phyloP scores from a whole-genome alignment of 2,113 vertebrate species.

The Gulo gulo region DNA sequence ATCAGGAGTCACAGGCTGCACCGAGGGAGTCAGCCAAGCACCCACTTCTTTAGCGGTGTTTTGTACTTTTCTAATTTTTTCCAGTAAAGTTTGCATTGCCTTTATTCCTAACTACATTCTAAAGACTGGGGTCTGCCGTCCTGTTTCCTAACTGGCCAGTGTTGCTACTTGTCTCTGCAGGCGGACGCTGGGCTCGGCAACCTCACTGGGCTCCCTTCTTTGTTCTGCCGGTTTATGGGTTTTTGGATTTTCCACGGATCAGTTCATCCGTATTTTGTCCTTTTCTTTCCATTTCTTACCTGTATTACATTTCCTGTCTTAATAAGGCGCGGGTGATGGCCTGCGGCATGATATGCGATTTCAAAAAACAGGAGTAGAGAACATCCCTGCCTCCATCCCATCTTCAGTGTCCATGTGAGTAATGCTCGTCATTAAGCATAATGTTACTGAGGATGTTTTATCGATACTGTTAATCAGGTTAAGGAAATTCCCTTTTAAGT shows the following conservation, averaged over 20 bases:
- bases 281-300: neutral
- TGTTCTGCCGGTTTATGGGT: neutral
- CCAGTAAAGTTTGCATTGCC: neutral
- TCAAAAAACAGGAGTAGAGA: neutral
- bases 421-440: neutral
- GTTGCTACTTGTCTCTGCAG: accelerated
- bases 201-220: neutral
- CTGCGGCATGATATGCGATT: neutral
- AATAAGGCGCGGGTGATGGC: neutral
- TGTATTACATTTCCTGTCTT: neutral
- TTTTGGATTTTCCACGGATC: neutral
- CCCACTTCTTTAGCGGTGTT: neutral
- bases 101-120: neutral
- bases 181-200: too few relatives aligned
- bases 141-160: neutral
- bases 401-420: neutral
- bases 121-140: too few relatives aligned
- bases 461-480: neutral
- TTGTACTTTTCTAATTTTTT: neutral
- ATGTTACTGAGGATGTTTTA: neutral
- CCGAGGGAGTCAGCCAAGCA: neutral
- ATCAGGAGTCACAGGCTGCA: neutral
- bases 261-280: neutral
- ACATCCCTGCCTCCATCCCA: neutral
- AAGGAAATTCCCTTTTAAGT: neutral